Percentiles rank a stretch among this genome's conserved stretches.
These are phyloP conservation scores for Triplophysa dalaica DNA, from an alignment of 2,113 vertebrate genomes.

Conservation along the genomic window DNA sequence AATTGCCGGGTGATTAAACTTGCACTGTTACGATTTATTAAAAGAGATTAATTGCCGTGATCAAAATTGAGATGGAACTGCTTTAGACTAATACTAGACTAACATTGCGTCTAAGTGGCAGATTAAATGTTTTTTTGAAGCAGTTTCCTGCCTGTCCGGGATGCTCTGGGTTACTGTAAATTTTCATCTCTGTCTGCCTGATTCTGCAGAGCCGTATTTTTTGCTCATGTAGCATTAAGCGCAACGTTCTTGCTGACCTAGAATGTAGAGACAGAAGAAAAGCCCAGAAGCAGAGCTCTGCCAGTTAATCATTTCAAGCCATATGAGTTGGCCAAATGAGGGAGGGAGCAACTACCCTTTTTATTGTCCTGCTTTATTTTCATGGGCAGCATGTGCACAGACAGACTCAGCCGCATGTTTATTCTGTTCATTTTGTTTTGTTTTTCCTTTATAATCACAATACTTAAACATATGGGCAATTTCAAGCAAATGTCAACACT, in stretches of 20 bases:
- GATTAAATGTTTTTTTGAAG: slow-evolving; percentile 14
- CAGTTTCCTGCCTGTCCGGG: slow-evolving; percentile 8
- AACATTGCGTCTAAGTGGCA: not conserved
- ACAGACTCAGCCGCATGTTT: not conserved
- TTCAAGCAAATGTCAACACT: no score
- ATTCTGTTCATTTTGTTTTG: no score
- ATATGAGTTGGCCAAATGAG: slow-evolving; percentile 32
- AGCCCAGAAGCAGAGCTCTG: slow-evolving; percentile 37
- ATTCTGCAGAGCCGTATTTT: slow-evolving; percentile 36
- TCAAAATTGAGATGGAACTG: not conserved
- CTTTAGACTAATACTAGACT: slow-evolving; percentile 20
- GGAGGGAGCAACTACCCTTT: slow-evolving; percentile 2
- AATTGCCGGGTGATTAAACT: slow-evolving; percentile 29
- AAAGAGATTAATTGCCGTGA: slow-evolving; percentile 30
- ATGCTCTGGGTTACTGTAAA: not conserved
- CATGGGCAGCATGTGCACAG: slow-evolving; percentile 9
- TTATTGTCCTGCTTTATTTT: slow-evolving; percentile 19
- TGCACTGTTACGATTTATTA: slow-evolving; percentile 29
- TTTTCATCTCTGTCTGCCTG: not conserved
- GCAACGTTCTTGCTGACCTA: slow-evolving; percentile 52
- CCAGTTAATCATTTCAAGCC: slow-evolving; percentile 35
- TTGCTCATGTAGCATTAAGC: slow-evolving; percentile 41
- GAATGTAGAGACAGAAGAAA: slow-evolving; percentile 39
- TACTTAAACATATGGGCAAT: no score
- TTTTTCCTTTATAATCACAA: no score